Evolutionary conservation across 2,113 vertebrate species (phyloP).

Genomic region (Octodon degus): DNA sequence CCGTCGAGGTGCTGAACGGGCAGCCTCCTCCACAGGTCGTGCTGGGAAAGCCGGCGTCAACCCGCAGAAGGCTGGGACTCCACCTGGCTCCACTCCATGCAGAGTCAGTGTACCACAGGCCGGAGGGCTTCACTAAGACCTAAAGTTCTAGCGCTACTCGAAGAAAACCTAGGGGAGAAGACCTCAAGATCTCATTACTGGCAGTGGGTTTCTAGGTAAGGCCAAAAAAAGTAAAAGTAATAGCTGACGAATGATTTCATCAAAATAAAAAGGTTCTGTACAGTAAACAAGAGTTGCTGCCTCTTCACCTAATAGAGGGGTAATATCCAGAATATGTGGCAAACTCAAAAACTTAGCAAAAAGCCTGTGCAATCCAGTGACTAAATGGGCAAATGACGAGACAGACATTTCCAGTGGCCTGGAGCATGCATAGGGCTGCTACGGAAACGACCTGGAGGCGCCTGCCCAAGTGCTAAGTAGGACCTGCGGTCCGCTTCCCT

Average conservation of each 20-base stretch:
- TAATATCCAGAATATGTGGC: background rate
- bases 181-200: background rate
- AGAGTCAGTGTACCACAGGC: background rate
- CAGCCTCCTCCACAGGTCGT: background rate
- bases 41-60: background rate
- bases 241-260: background rate
- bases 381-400: background rate
- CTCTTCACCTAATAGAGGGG: background rate
- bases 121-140: too few relatives aligned
- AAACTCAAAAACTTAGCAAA: background rate
- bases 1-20: background rate
- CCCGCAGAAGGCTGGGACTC: background rate
- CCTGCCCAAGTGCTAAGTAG: background rate
- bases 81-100: too few relatives aligned
- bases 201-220: background rate
- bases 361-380: background rate
- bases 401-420: background rate
- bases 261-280: background rate
- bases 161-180: background rate
- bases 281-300: background rate
- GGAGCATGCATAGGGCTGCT: background rate
- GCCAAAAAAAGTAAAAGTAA: background rate
- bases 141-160: background rate
- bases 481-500: background rate
- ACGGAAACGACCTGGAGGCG: background rate